These are phyloP conservation scores for Tragopan temminckii DNA, from an alignment of 2,797 vertebrate genomes.

Conservation along the genomic window DNA sequence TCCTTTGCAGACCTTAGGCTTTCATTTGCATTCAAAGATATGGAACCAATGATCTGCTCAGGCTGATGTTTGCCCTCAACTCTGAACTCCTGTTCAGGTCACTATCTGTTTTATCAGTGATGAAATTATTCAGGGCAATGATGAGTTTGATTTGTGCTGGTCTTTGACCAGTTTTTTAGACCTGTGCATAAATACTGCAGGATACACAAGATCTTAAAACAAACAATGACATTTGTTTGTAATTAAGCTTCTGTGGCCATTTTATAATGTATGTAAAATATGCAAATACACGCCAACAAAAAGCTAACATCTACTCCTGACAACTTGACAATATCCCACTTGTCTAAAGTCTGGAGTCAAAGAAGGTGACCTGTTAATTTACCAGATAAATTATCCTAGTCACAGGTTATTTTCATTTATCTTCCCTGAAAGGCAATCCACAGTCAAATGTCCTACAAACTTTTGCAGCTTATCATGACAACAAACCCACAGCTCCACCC, in stretches of 20 bases:
- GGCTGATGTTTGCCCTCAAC: background rate
- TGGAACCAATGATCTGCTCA: background rate
- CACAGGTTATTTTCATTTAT: background rate
- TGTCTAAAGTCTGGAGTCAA: background rate
- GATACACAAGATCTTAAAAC: background rate
- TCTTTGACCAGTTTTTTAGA: background rate
- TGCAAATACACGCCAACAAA: fast-evolving
- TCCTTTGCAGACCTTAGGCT: background rate
- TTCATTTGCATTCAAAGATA: background rate
- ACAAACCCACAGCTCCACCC: background rate
- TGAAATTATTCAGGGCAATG: background rate
- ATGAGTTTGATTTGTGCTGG: background rate
- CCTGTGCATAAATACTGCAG: background rate
- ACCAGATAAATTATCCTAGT: background rate
- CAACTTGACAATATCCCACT: background rate
- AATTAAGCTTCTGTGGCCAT: background rate
- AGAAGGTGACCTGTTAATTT: background rate
- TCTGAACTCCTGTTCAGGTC: background rate
- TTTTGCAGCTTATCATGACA: background rate
- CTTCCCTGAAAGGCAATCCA: background rate
- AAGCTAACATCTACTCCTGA: background rate
- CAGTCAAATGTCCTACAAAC: background rate
- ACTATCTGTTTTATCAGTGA: background rate
- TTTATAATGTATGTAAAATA: background rate
- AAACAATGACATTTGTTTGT: background rate